These are phyloP conservation scores for Mus spicilegus DNA, from an alignment of 2,113 vertebrate genomes.

Conservation along the genomic window DNA sequence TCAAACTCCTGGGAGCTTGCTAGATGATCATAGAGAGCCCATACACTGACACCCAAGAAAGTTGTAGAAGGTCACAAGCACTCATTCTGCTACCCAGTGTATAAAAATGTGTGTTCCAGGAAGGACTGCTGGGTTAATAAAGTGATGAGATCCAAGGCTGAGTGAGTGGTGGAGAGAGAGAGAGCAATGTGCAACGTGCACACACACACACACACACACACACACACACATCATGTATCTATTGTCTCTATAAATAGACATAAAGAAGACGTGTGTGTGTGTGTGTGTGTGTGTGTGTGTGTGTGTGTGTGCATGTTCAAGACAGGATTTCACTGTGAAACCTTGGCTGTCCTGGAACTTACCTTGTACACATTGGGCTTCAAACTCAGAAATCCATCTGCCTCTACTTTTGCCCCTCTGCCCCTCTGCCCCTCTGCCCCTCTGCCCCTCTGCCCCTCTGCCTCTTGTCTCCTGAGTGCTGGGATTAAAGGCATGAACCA, in stretches of 20 bases:
- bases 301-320: no score
- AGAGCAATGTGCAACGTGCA: not conserved
- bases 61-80: not conserved
- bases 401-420: not conserved
- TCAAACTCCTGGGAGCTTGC: not conserved
- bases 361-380: not conserved
- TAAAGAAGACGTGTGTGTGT: not conserved
- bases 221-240: not conserved
- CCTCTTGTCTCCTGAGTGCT: not conserved
- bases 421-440: not conserved
- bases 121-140: not conserved
- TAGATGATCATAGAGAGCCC: not conserved
- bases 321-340: not conserved
- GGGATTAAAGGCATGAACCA: not conserved
- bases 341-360: not conserved
- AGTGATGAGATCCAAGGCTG: not conserved
- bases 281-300: no score
- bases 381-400: not conserved
- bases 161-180: no score
- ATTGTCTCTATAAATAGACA: constrained; percentile 21
- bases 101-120: constrained; percentile 2
- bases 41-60: not conserved
- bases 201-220: no score
- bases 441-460: not conserved
- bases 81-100: not conserved